Conservation (phyloP, 2,888 invertebrate genomes). For the Pyrrhia umbra region DNA sequence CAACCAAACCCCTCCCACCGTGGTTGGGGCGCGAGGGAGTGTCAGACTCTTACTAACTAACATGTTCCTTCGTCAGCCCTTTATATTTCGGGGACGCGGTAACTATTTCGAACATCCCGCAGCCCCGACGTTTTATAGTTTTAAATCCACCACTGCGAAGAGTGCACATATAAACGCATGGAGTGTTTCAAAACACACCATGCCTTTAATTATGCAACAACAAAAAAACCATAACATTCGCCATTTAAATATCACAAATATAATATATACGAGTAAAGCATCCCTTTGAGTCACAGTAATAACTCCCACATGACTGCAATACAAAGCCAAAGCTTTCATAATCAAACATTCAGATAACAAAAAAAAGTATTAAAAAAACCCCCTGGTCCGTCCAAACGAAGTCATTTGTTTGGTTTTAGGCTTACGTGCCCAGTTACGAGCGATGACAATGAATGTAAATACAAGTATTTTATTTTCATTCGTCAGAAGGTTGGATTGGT, state of each 20-base stretch:
- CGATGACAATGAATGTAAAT: constrained; percentile 36
- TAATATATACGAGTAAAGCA: too few relatives aligned
- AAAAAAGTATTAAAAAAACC: constrained; percentile 37
- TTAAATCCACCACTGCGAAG: too few relatives aligned
- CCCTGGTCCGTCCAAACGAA: constrained; percentile 36
- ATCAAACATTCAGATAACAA: constrained; percentile 52
- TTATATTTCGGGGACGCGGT: too few relatives aligned
- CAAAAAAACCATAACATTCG: neutral
- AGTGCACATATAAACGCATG: too few relatives aligned
- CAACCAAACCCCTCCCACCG: too few relatives aligned
- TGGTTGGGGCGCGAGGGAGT: too few relatives aligned
- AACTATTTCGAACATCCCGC: too few relatives aligned
- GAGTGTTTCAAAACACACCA: neutral
- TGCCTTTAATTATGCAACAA: neutral
- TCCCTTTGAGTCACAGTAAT: constrained; percentile 33
- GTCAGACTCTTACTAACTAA: too few relatives aligned
- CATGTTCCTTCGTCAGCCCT: too few relatives aligned
- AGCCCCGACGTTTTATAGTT: too few relatives aligned
- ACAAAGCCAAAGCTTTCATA: constrained; percentile 40
- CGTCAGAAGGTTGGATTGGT: constrained; percentile 40
- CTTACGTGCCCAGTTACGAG: constrained; percentile 34
- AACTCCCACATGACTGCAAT: constrained; percentile 10
- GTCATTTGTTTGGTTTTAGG: constrained; percentile 57
- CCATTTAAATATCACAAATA: neutral
- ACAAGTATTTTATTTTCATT: constrained; percentile 24